Evolutionary conservation across 2,888 invertebrate species (phyloP).

Genomic region (Arrhopalites spinosus): DNA sequence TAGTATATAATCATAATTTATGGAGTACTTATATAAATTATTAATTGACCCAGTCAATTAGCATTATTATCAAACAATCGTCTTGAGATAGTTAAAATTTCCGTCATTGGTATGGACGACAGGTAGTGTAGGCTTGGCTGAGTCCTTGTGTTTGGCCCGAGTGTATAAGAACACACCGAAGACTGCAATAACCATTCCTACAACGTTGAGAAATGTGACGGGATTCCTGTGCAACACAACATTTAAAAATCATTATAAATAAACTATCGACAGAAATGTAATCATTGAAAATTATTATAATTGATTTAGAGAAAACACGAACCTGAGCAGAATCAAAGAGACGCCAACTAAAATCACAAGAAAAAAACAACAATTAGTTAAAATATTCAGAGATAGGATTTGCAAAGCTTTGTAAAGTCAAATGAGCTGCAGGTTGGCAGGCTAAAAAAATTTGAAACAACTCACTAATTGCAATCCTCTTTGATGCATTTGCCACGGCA

Average conservation of each 20-base stretch:
- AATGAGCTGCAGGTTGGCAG: no score
- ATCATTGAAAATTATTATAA: no score
- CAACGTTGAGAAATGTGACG: conserved; percentile 81
- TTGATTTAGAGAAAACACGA: no score
- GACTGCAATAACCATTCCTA: conserved; percentile 89
- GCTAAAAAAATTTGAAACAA: no score
- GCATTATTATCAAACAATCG: conserved; percentile 2
- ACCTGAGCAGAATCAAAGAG: no score
- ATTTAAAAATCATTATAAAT: conserved; percentile 76
- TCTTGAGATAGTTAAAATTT: conserved; percentile 41
- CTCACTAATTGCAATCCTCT: conserved; percentile 87
- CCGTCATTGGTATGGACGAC: conserved; percentile 30
- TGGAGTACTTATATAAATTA: not conserved
- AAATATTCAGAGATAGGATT: no score
- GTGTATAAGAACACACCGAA: conserved; percentile 90
- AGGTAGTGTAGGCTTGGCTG: conserved; percentile 14
- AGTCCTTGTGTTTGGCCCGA: conserved; percentile 64
- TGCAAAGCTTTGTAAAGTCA: no score
- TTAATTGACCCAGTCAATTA: not conserved
- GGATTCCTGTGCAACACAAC: no score
- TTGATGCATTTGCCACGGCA: conserved; percentile 93
- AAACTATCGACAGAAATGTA: no score
- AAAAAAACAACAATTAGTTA: no score
- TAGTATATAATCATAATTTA: not conserved
- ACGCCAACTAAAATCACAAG: no score